Base-by-base conservation (phyloP, 2,113 vertebrate genomes). In the Cyanoramphus novaezelandiae region DNA sequence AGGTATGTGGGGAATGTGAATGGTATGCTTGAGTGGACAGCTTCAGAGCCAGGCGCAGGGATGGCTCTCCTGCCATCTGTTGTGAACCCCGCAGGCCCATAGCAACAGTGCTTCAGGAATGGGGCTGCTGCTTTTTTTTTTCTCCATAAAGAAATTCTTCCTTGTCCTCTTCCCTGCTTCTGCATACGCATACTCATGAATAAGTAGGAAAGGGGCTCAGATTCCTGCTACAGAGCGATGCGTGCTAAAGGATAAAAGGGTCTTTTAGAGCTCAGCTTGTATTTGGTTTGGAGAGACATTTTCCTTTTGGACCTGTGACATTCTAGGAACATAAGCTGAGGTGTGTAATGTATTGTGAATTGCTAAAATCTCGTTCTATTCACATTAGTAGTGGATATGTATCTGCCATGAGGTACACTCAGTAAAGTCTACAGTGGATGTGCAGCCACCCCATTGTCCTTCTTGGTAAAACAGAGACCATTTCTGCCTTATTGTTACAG, bases 1-100 rank as follows among this genome's bases (percentile, higher is more conserved):
- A 97, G 97, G 98, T 93, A 98, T 99, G 96, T 17, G 89, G 97
- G 97, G 98, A 99, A 99, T 98, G 98, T 91, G 90, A 95, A 91
- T 95, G 97, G 98, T 71, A 98, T 98, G 98, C 98, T 98, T 97
- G 97, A 98, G 97, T 96, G 97, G 95, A 98, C 96, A 95, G 97
- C 98, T 98, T 98, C 97, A 97, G 97, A 98, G 98, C 93, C 7
- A 41, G 5, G 75, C 84, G 29, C 88, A 9, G 86, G 95, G 95
- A 96, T 97, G 82, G 95, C 91, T 95, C 97, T 96, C n/a, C 72
- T 95, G 96, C 98, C 97, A 98, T 98, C 98, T 98, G 97, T 95
- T 98, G 96, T 97, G 95, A 98, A 65, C 96, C 91, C 90, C 82
- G 87, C 95, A 90, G 97, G 98, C 92, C 97, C 98, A 96, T 98